Percentiles rank a stretch among this genome's conserved stretches.
phyloP scores from a whole-genome alignment of 2,797 vertebrate species.

The Oophaga sylvatica region DNA sequence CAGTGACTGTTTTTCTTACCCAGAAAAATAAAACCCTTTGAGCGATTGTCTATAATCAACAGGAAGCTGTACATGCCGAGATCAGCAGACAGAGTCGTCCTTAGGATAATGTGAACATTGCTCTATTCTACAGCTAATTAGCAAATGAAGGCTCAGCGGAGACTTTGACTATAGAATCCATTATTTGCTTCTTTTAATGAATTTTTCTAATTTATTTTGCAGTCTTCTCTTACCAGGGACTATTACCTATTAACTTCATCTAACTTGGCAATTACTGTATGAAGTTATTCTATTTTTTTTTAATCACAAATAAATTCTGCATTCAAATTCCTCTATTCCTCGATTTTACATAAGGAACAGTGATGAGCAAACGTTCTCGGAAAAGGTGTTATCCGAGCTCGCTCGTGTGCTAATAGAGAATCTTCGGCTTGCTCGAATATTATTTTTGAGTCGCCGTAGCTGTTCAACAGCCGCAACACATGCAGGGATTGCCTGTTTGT shows the following conservation, averaged over 20 bases:
- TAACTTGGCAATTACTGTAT: neutral
- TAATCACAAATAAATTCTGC: neutral
- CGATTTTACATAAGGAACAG: no score
- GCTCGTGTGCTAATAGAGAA: no score
- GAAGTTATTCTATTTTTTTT: neutral
- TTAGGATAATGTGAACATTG: conserved; percentile 6
- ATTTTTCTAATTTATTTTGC: neutral
- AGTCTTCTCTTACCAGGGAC: neutral
- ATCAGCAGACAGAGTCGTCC: conserved; percentile 2
- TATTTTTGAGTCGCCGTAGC: no score
- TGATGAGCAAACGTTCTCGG: neutral
- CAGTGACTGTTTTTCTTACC: neutral
- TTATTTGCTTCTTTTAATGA: conserved; percentile 5
- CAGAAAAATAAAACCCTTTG: neutral
- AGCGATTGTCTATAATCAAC: neutral
- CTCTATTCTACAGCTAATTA: conserved; percentile 5
- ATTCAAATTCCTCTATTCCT: neutral
- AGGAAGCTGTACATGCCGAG: neutral
- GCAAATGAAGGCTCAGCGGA: neutral
- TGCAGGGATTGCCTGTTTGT: no score
- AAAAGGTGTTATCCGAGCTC: no score
- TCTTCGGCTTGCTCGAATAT: no score
- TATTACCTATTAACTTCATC: neutral
- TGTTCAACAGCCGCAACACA: no score
- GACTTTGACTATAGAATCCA: neutral